phyloP scores from a whole-genome alignment of 2,888 invertebrate species.

The Diachrysia chrysitis region DNA sequence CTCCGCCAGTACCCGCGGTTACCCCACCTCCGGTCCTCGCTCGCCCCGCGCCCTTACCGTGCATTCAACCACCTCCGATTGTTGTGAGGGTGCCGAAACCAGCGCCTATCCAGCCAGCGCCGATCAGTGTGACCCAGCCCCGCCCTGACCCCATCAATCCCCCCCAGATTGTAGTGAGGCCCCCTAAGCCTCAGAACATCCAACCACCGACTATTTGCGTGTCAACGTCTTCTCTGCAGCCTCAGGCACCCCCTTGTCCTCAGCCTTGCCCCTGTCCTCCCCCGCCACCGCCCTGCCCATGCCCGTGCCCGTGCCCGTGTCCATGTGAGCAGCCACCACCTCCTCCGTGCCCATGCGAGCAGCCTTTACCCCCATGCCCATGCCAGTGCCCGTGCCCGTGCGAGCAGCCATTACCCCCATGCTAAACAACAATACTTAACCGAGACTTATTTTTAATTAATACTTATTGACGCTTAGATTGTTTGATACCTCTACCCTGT shows the following conservation, averaged over 20 bases:
- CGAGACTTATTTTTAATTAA: conserved; percentile 23
- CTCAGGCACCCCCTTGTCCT: conserved; percentile 6
- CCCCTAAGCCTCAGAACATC: conserved; percentile 63
- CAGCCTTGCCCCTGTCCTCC: neutral
- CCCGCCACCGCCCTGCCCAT: neutral
- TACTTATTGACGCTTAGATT: neutral
- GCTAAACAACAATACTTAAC: conserved; percentile 31
- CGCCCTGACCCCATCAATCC: conserved; percentile 63
- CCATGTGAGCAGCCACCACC: conserved; percentile 2
- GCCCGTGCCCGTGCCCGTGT: conserved; percentile 17
- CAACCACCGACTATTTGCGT: conserved; percentile 70
- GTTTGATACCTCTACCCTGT: neutral
- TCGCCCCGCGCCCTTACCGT: conserved; percentile 62
- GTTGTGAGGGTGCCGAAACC: conserved; percentile 68
- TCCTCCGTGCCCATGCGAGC: conserved; percentile 26
- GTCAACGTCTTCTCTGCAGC: conserved; percentile 42
- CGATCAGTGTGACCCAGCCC: conserved; percentile 71
- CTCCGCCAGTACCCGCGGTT: conserved; percentile 63
- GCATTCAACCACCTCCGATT: conserved; percentile 72
- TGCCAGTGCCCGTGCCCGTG: conserved; percentile 31
- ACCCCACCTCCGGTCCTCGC: conserved; percentile 74
- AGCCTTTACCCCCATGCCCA: conserved; percentile 11
- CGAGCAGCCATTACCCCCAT: conserved; percentile 33
- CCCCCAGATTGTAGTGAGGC: conserved; percentile 70
- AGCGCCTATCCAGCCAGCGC: conserved; percentile 65